Base-by-base conservation (phyloP, 2,888 invertebrate species). In the Latheticus oryzae region DNA sequence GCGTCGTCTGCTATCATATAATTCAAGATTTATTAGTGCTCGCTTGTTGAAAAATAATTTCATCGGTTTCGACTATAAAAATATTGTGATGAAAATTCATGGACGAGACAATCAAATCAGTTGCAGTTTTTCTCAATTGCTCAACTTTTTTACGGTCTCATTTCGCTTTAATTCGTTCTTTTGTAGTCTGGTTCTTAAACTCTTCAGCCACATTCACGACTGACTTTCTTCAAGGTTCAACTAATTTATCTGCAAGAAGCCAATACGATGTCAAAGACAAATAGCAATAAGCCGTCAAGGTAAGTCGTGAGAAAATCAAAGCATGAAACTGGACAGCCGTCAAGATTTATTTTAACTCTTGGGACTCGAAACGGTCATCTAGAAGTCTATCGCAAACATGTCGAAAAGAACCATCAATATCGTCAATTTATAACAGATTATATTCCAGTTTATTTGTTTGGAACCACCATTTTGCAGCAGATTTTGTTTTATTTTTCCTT, bases 221-320 rank as follows among this genome's bases (percentile, higher is more conserved):
- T 28, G 43, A 43, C 9, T 24, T 15, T 38, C 38, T 38, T 43
- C 35, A 26, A 48, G 48, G 48, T 35, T 24, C 37, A 28, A 37
- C 37, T 50, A 38, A 50, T 50, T 50, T 50, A 50, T 50, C 50
- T 47, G 38, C 37, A 50, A 38, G 50, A 52, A 42, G 32, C 51
- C 51, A 50, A 51, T 40, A 40, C 52, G 26, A 32, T 38, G 24
- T 58, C 50, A 52, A 53, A 60, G 62, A 60, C 62, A 62, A 62
- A 62, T 60, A 60, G 62, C 62, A 62, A 62, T 62, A 62, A 62
- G 55, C 51, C 57, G 57, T 62, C 60, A 62, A 63, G 57, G 62
- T 62, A 54, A 48, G 57, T 47, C 58, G 56, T 58, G 58, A 56
- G 59, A 61, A 54, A 62, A 60, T 55, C 63, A 60, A 50, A 51